A percentile compares a stretch with the other conserved stretches of the same genome.
phyloP scores from a whole-genome alignment of 53 echinoderm and acorn worm species.

The Arbacia lixula region DNA sequence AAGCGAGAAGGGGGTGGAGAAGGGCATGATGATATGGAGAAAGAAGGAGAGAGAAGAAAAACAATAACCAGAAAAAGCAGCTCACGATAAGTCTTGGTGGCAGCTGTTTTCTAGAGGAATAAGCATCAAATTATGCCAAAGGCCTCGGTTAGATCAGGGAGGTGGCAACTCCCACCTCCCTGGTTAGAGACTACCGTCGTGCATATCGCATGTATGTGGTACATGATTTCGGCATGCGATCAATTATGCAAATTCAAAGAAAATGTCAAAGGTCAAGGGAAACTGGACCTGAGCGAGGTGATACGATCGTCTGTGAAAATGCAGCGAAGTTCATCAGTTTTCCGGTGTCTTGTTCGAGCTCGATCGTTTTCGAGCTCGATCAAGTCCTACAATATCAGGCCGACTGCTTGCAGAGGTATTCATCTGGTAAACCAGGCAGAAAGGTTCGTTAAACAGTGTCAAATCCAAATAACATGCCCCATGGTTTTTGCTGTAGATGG shows the following conservation, averaged over 20 bases:
- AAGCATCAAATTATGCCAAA: no score
- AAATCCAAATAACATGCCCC: not conserved
- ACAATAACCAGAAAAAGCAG: not conserved
- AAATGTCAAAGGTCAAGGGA: slow-evolving; percentile 22
- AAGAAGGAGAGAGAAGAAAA: not conserved
- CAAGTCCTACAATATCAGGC: not conserved
- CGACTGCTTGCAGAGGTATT: slow-evolving; percentile 1
- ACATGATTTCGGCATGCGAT: not conserved
- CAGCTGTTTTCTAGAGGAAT: no score
- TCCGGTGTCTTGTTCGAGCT: slow-evolving; percentile 39
- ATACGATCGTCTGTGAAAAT: not conserved
- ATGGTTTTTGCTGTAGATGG: not conserved
- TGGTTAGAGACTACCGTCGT: no score
- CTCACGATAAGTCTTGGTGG: no score
- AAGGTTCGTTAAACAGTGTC: slow-evolving; percentile 11
- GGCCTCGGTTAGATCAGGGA: no score
- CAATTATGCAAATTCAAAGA: not conserved
- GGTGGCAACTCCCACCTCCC: no score
- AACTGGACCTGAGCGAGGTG: not conserved
- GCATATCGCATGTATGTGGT: not conserved
- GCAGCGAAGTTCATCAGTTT: slow-evolving; percentile 32
- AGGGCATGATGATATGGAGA: not conserved
- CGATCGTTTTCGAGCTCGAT: slow-evolving; percentile 42
- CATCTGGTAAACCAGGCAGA: slow-evolving; percentile 33
- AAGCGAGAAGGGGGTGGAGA: not conserved